Evolutionary conservation across 1,140 invertebrate genomes (phyloP), one percentile per base, ranked within the genome.

Genomic region (Ruditapes philippinarum): DNA sequence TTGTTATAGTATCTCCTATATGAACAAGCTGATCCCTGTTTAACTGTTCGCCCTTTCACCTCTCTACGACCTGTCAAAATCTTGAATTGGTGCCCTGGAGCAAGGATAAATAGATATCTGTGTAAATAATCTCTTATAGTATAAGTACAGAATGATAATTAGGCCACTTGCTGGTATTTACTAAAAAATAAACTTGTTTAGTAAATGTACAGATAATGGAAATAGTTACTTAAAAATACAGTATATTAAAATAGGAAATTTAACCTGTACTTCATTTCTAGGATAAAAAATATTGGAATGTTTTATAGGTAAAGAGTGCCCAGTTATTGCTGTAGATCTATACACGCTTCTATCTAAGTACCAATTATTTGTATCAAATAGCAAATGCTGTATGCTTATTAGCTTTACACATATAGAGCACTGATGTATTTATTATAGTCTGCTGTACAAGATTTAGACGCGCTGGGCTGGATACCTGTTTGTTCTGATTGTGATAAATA

Each of bases 351-450:
- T 80, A 78, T 88, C 70, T 70, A 79, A 88, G 74, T 57, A 70
- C 57, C 57, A 88, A 88, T 88, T 88, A 88, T 80, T 88, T 88
- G 85, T 88, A 88, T 88, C 85, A 88, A 88, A 88, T 88, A 80
- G 49, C 74, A 51, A 70, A 68, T 76, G 2, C 51, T 70, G 60
- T 80, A 62, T 88, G 85, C 85, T 78, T 88, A 88, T 88, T 88
- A 88, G 85, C 85, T 80, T 88, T 79, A 80, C 74, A 80, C 85
- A 80, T 88, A 70, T 88, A 88, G 22, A 45, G 25, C 25, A 42
- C 25, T 88, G 85, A 80, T 88, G 54, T 88, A 51, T 80, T 88
- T 88, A 78, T 78, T 88, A 65, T 54, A 49, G 31, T 4, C 76
- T 80, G 76, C 42, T 70, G 65, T 62, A 62, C n/a, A 62, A 62